Conservation (phyloP, 2,888 invertebrate genomes). For the Chrysodeixis includens region DNA sequence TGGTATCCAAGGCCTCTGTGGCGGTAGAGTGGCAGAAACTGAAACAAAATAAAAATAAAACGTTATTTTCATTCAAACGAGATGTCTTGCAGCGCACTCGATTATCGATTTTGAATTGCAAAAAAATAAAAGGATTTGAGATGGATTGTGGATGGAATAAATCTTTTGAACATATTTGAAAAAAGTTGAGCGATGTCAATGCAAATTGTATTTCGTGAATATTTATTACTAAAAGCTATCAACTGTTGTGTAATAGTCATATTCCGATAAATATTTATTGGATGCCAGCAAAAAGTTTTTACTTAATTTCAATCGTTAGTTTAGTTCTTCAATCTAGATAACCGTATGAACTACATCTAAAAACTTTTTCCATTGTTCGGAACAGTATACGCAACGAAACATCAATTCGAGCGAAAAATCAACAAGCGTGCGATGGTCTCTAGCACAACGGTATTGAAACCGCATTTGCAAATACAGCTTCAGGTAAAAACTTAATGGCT, state of each 20-base stretch:
- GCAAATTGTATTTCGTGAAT: conserved; percentile 59
- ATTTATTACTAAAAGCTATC: conserved; percentile 53
- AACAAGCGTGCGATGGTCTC: conserved; percentile 57
- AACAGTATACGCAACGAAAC: conserved; percentile 62
- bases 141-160: conserved; percentile 47
- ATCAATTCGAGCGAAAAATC: conserved; percentile 65
- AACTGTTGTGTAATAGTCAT: conserved; percentile 44
- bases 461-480: conserved; percentile 65
- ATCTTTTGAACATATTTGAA: conserved; percentile 45
- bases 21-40: conserved; percentile 97
- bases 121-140: conserved; percentile 42
- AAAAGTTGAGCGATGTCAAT: conserved; percentile 47
- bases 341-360: conserved; percentile 61
- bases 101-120: conserved; percentile 36
- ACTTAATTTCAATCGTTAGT: conserved; percentile 54
- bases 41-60: conserved; percentile 86
- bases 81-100: conserved; percentile 22
- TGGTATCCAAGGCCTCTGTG: conserved; percentile 98
- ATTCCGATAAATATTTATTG: conserved; percentile 36
- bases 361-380: conserved; percentile 68
- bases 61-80: conserved; percentile 25
- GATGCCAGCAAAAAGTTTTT: conserved; percentile 56
- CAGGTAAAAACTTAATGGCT: conserved; percentile 69
- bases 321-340: conserved; percentile 62
- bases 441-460: conserved; percentile 69